These are phyloP conservation scores for Clarias fuscus DNA, from an alignment of 2,797 vertebrate genomes.

Conservation along the genomic window DNA sequence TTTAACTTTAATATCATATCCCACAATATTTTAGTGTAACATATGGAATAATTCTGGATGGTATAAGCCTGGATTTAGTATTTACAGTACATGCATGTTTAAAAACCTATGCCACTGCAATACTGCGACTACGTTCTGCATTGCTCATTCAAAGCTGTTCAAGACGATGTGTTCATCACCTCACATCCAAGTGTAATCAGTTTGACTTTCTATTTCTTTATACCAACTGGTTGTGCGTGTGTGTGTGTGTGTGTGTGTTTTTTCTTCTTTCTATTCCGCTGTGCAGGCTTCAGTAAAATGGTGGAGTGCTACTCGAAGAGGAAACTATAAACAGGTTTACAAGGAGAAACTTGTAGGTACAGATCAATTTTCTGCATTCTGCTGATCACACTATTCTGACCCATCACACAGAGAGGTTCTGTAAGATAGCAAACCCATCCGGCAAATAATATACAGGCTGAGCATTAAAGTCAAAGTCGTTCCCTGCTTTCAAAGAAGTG, in stretches of 20 bases:
- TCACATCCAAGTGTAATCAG: conserved; percentile 49
- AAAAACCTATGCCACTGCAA: background rate
- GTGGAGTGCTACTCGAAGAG: conserved; percentile 16
- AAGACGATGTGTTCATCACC: conserved; percentile 42
- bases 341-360: conserved; percentile 46
- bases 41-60: background rate
- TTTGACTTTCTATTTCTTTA: conserved; percentile 34
- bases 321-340: conserved; percentile 54
- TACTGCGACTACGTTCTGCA: conserved; percentile 9
- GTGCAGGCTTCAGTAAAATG: conserved; percentile 22
- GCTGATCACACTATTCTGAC: conserved; percentile 48
- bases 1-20: background rate
- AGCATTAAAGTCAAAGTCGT: too few relatives aligned
- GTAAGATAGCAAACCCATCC: conserved; percentile 11
- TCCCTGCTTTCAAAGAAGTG: too few relatives aligned
- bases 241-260: too few relatives aligned
- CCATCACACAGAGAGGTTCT: conserved; percentile 42
- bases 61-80: background rate
- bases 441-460: too few relatives aligned
- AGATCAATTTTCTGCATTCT: conserved; percentile 53
- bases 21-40: background rate
- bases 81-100: background rate
- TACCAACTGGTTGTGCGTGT: conserved; percentile 25
- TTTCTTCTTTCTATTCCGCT: background rate
- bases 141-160: conserved; percentile 24